Conservation (phyloP, 2,113 vertebrate species). For the Melanocharis versteri region DNA sequence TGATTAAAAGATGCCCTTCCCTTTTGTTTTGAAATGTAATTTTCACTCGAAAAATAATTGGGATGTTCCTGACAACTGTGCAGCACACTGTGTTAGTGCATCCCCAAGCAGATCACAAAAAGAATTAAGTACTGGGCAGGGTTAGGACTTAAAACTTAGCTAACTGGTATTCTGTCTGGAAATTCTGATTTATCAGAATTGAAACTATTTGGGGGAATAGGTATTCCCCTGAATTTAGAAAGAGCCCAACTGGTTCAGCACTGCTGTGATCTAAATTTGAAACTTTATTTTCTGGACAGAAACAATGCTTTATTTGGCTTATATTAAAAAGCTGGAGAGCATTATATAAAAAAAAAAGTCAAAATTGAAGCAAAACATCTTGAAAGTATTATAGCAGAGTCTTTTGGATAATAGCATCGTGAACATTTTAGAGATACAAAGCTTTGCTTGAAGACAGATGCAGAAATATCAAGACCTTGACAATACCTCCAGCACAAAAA, state of each 20-base stretch:
- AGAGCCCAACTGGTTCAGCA: neutral
- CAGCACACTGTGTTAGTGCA: neutral
- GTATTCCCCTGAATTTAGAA: neutral
- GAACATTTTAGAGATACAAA: neutral
- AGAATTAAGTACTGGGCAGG: neutral
- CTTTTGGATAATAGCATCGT: slow-evolving; percentile 22
- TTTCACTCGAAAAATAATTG: neutral
- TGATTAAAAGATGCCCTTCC: slow-evolving; percentile 9
- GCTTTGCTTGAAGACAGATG: slow-evolving; percentile 35
- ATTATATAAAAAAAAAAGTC: neutral
- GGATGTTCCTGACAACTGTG: neutral
- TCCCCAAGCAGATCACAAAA: neutral
- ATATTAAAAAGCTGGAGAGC: slow-evolving; percentile 25
- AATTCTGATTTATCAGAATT: neutral
- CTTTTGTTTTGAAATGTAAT: neutral
- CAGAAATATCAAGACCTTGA: neutral
- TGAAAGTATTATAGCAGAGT: slow-evolving; percentile 41
- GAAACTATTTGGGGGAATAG: neutral
- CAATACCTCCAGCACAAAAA: neutral
- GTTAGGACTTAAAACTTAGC: neutral
- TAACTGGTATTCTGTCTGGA: neutral
- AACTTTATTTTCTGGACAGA: neutral
- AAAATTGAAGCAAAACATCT: slow-evolving; percentile 36
- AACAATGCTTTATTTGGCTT: slow-evolving; percentile 8
- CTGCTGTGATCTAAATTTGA: slow-evolving; percentile 7